Conservation (phyloP, 2,113 vertebrate species). For the Atractosteus spatula region DNA sequence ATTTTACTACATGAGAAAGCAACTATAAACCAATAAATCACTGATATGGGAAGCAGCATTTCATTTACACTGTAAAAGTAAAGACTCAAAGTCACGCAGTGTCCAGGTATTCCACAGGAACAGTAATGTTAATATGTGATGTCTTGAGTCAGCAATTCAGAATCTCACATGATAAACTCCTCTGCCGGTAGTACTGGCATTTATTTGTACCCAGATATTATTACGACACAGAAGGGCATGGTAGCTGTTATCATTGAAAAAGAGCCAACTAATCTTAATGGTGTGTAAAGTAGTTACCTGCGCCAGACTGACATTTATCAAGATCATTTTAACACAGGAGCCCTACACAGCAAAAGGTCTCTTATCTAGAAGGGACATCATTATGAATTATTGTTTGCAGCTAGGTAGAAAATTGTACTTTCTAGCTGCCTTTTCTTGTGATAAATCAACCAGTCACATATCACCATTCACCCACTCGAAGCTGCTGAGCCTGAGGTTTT, state of each 20-base stretch:
- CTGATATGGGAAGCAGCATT: background rate
- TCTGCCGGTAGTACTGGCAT: constrained; percentile 67
- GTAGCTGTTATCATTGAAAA: constrained; percentile 77
- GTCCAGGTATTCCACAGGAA: background rate
- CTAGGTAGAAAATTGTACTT: constrained; percentile 99
- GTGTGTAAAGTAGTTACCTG: constrained; percentile 99
- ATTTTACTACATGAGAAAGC: too few relatives aligned
- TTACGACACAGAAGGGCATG: constrained; percentile 77
- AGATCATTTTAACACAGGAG: constrained; percentile 84
- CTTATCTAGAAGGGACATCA: constrained; percentile 92
- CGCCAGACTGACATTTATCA: constrained; percentile 92
- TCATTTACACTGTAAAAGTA: constrained; percentile 5
- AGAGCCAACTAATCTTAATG: constrained; percentile 86
- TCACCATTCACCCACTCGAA: constrained; percentile 82
- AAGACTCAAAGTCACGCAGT: background rate
- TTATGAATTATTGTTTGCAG: constrained; percentile 99
- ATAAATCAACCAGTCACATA: constrained; percentile 97
- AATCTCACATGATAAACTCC: constrained; percentile 77
- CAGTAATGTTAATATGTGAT: constrained; percentile 73
- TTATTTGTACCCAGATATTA: constrained; percentile 83
- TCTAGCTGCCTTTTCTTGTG: constrained; percentile 88
- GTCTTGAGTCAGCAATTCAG: constrained; percentile 83
- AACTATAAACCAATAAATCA: constrained; percentile 13
- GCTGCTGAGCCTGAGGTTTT: constrained; percentile 84
- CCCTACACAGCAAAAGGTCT: constrained; percentile 83